Evolutionary conservation across 2,888 invertebrate genomes (phyloP).

Genomic region (Mythimna pallens): DNA sequence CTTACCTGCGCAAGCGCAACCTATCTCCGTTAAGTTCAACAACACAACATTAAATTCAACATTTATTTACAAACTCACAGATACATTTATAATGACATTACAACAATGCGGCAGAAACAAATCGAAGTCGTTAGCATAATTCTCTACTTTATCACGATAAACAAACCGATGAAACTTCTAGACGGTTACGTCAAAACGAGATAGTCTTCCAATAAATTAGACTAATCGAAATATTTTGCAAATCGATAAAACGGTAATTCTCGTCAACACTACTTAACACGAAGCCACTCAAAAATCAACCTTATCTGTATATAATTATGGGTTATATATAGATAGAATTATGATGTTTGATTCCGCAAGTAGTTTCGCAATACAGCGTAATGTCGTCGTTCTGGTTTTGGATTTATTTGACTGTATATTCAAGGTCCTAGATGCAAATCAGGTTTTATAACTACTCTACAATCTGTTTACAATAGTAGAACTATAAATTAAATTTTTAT

Average conservation of each 20-base stretch:
- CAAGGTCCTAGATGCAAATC: slow-evolving; percentile 79
- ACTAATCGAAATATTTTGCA: slow-evolving; percentile 57
- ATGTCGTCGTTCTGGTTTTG: slow-evolving; percentile 76
- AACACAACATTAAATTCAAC: too few relatives aligned
- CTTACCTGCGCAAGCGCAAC: slow-evolving; percentile 30
- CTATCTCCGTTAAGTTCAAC: slow-evolving; percentile 34
- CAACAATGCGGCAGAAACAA: slow-evolving; percentile 46
- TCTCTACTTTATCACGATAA: slow-evolving; percentile 45
- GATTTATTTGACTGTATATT: slow-evolving; percentile 73
- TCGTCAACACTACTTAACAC: slow-evolving; percentile 8
- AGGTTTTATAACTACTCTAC: slow-evolving; percentile 65
- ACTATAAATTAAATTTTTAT: slow-evolving; percentile 14
- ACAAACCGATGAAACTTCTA: slow-evolving; percentile 42
- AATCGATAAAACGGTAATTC: slow-evolving; percentile 45
- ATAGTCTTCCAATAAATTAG: slow-evolving; percentile 53
- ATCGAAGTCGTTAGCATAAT: slow-evolving; percentile 50
- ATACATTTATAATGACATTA: slow-evolving; percentile 36
- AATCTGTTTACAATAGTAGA: slow-evolving; percentile 55
- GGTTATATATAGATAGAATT: slow-evolving; percentile 35
- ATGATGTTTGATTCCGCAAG: slow-evolving; percentile 49
- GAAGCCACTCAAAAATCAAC: slow-evolving; percentile 44
- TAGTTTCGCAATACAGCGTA: slow-evolving; percentile 75
- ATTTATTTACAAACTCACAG: slow-evolving; percentile 38
- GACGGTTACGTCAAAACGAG: slow-evolving; percentile 54
- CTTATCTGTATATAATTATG: slow-evolving; percentile 46